Evolutionary conservation across 2,797 vertebrate species (phyloP).

Genomic region (Okamejei kenojei): DNA sequence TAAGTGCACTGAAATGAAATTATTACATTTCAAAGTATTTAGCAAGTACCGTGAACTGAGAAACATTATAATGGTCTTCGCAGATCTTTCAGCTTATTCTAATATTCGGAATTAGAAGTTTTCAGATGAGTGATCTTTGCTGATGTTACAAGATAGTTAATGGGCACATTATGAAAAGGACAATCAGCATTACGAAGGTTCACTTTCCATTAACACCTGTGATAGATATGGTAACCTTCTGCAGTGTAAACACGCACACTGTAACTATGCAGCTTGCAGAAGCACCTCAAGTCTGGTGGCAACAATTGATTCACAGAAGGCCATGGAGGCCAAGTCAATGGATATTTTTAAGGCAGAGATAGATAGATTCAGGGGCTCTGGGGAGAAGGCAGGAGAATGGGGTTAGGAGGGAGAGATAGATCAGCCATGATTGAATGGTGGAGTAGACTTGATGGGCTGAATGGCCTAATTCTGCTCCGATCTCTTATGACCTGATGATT

Average conservation of each 20-base stretch:
- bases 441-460: too few species aligned
- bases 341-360: too few species aligned
- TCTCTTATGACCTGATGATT: too few species aligned
- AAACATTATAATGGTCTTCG: constrained; percentile 31
- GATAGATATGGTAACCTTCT: neutral
- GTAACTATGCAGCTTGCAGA: neutral
- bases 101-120: constrained; percentile 36
- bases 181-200: neutral
- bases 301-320: neutral
- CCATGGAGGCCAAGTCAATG: too few species aligned
- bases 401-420: too few species aligned
- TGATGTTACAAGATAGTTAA: constrained; percentile 34
- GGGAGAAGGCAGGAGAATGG: too few species aligned
- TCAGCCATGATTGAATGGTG: too few species aligned
- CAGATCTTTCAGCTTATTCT: constrained; percentile 31
- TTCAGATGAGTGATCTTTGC: constrained; percentile 27
- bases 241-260: neutral
- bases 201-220: constrained; percentile 31
- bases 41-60: constrained; percentile 25
- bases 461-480: too few species aligned
- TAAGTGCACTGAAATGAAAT: constrained; percentile 27
- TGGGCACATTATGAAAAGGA: constrained; percentile 25
- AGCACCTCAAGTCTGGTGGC: neutral
- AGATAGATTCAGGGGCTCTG: too few species aligned
- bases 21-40: constrained; percentile 16